Base-by-base conservation (phyloP, 2,888 invertebrate genomes). In the Rutpela maculata region DNA sequence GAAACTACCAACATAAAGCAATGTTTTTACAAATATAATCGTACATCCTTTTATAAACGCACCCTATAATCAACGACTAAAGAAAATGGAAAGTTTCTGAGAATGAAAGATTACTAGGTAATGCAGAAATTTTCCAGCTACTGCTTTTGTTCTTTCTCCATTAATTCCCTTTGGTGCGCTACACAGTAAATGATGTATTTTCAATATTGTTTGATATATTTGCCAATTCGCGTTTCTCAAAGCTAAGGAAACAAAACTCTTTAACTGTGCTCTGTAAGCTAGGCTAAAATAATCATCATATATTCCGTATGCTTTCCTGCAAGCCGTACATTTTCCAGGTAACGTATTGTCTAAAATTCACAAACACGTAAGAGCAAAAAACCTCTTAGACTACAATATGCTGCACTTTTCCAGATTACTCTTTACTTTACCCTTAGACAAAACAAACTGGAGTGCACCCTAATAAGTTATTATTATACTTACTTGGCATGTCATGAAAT, bases 281-380 rank as follows among this genome's bases (percentile, higher is more conserved):
- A 18, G 43, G 19, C 17, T 18, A 43, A 43, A 19, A 65, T 18
- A 65, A 38, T 19, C 12, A 65, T 65, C 65, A 65, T 65, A 65
- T 65, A 65, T 65, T 65, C 65, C 43, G 19, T 65, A 43, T 65
- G 43, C 38, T 65, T 18, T n/a, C 38, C 11, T 35, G 38, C 43
- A 65, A 35, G 62, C 19, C 18, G 19, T 65, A 65, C 15, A 17
- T 65, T 65, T 43, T 43, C 65, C 65, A 19, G 19, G 65, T 43
- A 65, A 38, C 18, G 65, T 65, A 65, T 65, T 65, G 65, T 65
- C 43, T 43, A 65, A 43, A 65, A 65, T 65, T 65, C 19, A 65
- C 22, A 65, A 63, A 65, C 63, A 43, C 19, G 65, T 65, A 15
- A 43, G 65, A 15, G 19, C 31, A 18, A 63, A n/a, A 63, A 63